phyloP scores from a whole-genome alignment of 2,113 vertebrate species.

The Deroptyus accipitrinus region DNA sequence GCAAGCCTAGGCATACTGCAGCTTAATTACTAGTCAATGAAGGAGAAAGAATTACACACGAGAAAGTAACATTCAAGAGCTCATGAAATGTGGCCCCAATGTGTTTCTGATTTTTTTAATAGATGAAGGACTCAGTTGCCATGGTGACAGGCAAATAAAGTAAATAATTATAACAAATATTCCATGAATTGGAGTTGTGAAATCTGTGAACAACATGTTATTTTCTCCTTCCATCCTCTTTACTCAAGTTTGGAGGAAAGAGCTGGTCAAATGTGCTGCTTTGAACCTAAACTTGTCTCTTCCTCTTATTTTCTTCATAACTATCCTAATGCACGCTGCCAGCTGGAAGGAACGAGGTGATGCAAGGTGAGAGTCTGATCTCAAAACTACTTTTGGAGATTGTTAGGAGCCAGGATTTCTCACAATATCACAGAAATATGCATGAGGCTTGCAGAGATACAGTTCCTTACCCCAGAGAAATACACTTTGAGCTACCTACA shows the following conservation, averaged over 20 bases:
- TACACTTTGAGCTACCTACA: not conserved
- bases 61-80: constrained; percentile 4
- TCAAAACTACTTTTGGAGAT: not conserved
- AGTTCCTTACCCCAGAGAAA: not conserved
- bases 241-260: not conserved
- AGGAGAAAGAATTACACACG: constrained; percentile 44
- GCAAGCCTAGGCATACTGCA: constrained; percentile 42
- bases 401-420: not conserved
- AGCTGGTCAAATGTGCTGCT: not conserved
- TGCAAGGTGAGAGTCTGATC: not conserved
- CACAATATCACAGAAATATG: not conserved
- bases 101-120: not conserved
- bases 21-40: constrained; percentile 57
- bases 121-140: constrained; percentile 22
- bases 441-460: not conserved
- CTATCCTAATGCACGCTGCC: not conserved
- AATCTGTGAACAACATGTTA: constrained; percentile 44
- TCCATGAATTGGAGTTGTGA: constrained; percentile 17
- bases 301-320: not conserved
- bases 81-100: constrained; percentile 27
- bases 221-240: constrained; percentile 7
- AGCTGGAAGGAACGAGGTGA: not conserved
- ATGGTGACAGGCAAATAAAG: constrained; percentile 59
- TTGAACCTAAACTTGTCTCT: not conserved
- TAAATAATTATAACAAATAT: constrained; percentile 58